Evolutionary conservation across 2,797 vertebrate species (phyloP).

Genomic region (Semotilus atromaculatus): DNA sequence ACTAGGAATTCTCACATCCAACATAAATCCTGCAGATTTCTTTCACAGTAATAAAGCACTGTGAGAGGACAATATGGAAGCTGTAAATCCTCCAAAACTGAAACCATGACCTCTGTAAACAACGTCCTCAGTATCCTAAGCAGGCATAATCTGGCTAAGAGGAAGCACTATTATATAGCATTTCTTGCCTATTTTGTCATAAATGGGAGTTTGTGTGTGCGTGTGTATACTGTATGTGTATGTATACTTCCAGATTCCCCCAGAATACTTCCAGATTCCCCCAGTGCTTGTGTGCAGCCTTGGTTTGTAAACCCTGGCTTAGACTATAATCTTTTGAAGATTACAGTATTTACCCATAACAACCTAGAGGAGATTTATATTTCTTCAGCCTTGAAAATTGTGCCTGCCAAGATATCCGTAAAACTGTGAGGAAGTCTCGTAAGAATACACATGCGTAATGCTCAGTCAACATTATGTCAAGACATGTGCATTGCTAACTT

Average conservation of each 20-base stretch:
- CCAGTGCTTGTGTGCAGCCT: conserved; percentile 54
- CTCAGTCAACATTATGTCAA: conserved; percentile 7
- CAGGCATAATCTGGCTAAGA: conserved; percentile 74
- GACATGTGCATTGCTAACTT: neutral
- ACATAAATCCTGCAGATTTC: conserved; percentile 41
- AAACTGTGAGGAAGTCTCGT: conserved; percentile 18
- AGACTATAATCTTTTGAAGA: conserved; percentile 68
- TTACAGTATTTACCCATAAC: conserved; percentile 71
- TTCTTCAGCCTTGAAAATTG: conserved; percentile 58
- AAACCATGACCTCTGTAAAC: conserved; percentile 72
- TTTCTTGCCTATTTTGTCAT: conserved; percentile 63
- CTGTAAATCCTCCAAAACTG: conserved; percentile 59
- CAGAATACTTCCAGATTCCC: conserved; percentile 61
- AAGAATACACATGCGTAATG: conserved; percentile 16
- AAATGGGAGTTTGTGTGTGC: conserved; percentile 65
- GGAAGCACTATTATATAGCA: conserved; percentile 66
- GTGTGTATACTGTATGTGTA: conserved; percentile 40
- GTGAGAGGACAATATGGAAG: conserved; percentile 39
- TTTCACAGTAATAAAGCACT: conserved; percentile 28
- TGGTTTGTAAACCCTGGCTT: conserved; percentile 69
- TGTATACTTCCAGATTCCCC: conserved; percentile 3
- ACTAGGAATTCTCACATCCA: conserved; percentile 23
- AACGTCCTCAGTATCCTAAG: conserved; percentile 69
- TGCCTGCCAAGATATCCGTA: conserved; percentile 46
- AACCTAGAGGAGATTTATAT: conserved; percentile 62